Evolutionary conservation across 2,888 invertebrate species (phyloP).

Genomic region (Drosophila leonis): DNA sequence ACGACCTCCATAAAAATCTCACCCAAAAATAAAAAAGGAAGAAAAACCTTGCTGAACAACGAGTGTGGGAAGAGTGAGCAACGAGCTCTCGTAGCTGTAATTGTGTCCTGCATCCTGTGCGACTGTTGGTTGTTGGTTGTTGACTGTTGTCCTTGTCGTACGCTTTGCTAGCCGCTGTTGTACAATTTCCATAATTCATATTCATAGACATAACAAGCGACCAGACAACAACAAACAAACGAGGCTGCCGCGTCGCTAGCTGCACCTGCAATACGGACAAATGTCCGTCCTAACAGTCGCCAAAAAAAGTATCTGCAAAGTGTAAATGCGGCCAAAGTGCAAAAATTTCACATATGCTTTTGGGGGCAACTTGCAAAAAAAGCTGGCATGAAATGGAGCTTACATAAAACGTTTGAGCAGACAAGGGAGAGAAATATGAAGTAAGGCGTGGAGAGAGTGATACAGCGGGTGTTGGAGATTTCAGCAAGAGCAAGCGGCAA

Average conservation of each 20-base stretch:
- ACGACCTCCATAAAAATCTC: slow-evolving; percentile 51
- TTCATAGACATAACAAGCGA: slow-evolving; percentile 71
- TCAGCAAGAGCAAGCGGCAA: slow-evolving; percentile 21
- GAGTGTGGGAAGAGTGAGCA: slow-evolving; percentile 1
- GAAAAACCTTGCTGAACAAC: slow-evolving; percentile 32
- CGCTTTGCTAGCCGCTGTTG: slow-evolving; percentile 49
- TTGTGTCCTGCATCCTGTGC: slow-evolving; percentile 47
- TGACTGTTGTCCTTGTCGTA: slow-evolving; percentile 42
- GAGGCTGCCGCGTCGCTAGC: slow-evolving; percentile 55
- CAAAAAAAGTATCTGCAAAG: slow-evolving; percentile 53
- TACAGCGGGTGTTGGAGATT: too few species aligned
- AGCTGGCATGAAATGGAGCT: slow-evolving; percentile 13
- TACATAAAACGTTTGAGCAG: slow-evolving; percentile 23
- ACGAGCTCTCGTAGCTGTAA: slow-evolving; percentile 24
- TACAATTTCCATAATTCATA: slow-evolving; percentile 83
- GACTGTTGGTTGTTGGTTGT: slow-evolving; percentile 10
- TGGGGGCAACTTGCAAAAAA: slow-evolving; percentile 17
- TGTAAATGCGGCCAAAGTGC: slow-evolving; percentile 67
- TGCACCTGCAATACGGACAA: slow-evolving; percentile 83
- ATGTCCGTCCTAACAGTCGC: slow-evolving; percentile 61
- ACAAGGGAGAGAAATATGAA: slow-evolving; percentile 4
- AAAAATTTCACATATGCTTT: slow-evolving; percentile 73
- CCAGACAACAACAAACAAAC: slow-evolving; percentile 53
- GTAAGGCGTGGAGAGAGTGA: not conserved
- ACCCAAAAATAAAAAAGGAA: slow-evolving; percentile 6